These are phyloP conservation scores for Endotricha flammealis DNA, from an alignment of 2,888 invertebrate genomes.

Conservation along the genomic window DNA sequence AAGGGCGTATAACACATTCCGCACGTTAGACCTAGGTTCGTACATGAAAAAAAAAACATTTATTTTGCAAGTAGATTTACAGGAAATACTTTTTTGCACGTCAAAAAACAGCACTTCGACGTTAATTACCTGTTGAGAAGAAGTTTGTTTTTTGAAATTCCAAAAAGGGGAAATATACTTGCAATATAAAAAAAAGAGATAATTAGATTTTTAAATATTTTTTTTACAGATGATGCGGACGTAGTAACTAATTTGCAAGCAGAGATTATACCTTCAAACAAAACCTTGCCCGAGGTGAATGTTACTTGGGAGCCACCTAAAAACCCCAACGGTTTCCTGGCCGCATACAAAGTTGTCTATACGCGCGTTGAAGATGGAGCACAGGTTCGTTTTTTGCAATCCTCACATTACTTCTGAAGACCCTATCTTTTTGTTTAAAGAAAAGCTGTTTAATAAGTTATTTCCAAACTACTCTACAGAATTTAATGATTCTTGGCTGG, in stretches of 20 bases:
- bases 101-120: too few species aligned
- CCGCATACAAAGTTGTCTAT: slow-evolving; percentile 90
- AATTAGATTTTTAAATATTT: background rate
- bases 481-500: too few species aligned
- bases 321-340: slow-evolving; percentile 92
- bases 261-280: slow-evolving; percentile 55
- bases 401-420: background rate
- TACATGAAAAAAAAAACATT: too few species aligned
- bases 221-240: slow-evolving; percentile 81
- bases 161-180: too few species aligned
- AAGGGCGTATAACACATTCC: slow-evolving; percentile 53
- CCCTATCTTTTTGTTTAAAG: too few species aligned
- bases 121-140: too few species aligned
- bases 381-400: slow-evolving; percentile 31
- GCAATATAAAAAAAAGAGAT: too few species aligned
- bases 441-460: too few species aligned
- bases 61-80: too few species aligned
- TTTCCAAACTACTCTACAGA: too few species aligned
- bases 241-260: slow-evolving; percentile 74
- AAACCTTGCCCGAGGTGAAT: slow-evolving; percentile 78
- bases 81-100: too few species aligned
- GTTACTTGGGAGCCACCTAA: slow-evolving; percentile 89
- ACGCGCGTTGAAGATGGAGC: slow-evolving; percentile 78
- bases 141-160: too few species aligned
- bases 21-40: slow-evolving; percentile 50